Evolutionary conservation across 2,113 vertebrate genomes (phyloP), one percentile per base, ranked within the genome.

Genomic region (Lycaon pictus): DNA sequence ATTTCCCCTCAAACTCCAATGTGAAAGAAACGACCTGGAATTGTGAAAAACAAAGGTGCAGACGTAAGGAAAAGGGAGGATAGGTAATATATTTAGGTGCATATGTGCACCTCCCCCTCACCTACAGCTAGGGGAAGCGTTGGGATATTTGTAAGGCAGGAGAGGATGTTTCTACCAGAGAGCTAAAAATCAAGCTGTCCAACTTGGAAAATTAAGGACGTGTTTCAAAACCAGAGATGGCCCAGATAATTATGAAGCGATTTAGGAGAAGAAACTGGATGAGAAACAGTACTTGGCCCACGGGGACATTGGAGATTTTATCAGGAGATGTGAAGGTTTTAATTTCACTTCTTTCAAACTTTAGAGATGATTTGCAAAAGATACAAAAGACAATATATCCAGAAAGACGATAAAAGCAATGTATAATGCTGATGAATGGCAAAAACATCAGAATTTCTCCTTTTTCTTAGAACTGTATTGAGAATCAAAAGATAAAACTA

Each of bases 401-500:
- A 72, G 37, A 35, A 93, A 95, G 19, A 84, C 67, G 35, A 62
- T 17, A 83, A 89, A 87, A 53, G 11, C 32, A 37, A 11, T 43
- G 7, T 77, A 1, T 53, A 71, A 82, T 72, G 7, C 29, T 82
- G 37, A 92, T 48, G 58, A 87, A 67, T 83, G 48, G 10, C 29
- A 37, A 83, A 71, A 89, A 22, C 4, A 65, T 6, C 7, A 35
- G 22, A 79, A 35, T 82, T 95, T 17, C 19, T 16, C 58, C 37
- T 72, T 83, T 32, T 35, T 90, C 81, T 55, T 88, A 87, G 20
- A 92, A 43, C 20, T 29, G 1, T 37, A 62, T 35, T 94, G 71
- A 93, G 23, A 80, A 88, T 60, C 63, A 80, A 63, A 90, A 87
- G 27, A 93, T 69, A 88, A 67, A 92, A 55, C 62, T 80, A 84